phyloP scores from a whole-genome alignment of 2,113 vertebrate genomes.

The Pseudopodoces humilis region DNA sequence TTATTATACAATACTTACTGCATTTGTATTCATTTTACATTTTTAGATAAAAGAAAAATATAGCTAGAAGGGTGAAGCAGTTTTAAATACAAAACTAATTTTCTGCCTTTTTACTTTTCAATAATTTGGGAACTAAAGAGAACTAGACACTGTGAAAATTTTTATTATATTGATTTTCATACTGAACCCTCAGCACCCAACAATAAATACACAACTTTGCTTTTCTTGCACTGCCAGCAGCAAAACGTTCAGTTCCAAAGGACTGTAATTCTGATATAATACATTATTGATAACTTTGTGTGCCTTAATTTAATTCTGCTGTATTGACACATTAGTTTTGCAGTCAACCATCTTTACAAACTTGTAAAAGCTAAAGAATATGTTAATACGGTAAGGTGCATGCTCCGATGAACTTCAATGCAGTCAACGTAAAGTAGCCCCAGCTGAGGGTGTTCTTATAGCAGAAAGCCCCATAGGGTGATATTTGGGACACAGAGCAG shows the following conservation, averaged over 20 bases:
- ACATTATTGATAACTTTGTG: constrained; percentile 52
- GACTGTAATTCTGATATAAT: constrained; percentile 62
- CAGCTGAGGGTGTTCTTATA: constrained; percentile 23
- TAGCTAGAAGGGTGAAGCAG: constrained; percentile 36
- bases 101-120: constrained; percentile 54
- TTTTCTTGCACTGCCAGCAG: constrained; percentile 76
- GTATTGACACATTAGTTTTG: constrained; percentile 36
- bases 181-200: constrained; percentile 63
- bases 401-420: constrained; percentile 21
- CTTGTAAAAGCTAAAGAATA: constrained; percentile 12
- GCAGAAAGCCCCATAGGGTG: not conserved
- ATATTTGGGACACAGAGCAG: constrained; percentile 2
- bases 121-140: constrained; percentile 56
- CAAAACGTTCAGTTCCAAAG: constrained; percentile 76
- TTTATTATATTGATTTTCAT: constrained; percentile 69
- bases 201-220: constrained; percentile 76
- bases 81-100: constrained; percentile 68
- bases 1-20: constrained; percentile 62
- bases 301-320: constrained; percentile 38
- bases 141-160: constrained; percentile 49
- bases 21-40: constrained; percentile 60
- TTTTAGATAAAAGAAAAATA: constrained; percentile 59
- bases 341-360: constrained; percentile 26
- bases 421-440: not conserved
- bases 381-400: constrained; percentile 2